phyloP scores from a whole-genome alignment of 2,888 invertebrate genomes.

The Miltochrista miniata region DNA sequence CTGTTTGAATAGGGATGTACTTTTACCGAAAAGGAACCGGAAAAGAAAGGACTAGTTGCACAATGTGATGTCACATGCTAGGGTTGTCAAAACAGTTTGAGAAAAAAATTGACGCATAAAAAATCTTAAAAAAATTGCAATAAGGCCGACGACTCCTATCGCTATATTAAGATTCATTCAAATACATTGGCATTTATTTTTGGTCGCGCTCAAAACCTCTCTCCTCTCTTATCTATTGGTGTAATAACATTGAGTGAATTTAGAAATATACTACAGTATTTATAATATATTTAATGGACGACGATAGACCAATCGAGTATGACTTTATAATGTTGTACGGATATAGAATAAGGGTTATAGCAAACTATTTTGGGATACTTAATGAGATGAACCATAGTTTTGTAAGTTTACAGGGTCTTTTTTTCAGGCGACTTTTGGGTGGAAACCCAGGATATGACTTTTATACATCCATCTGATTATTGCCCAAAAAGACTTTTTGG shows the following conservation, averaged over 20 bases:
- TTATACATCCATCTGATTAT: too few species aligned
- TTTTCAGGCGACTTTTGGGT: too few species aligned
- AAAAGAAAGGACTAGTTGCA: not conserved
- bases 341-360: too few species aligned
- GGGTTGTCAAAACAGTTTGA: not conserved
- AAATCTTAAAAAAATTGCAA: not conserved
- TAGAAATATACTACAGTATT: not conserved
- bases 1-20: not conserved
- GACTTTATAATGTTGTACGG: too few species aligned
- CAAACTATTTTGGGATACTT: too few species aligned
- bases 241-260: not conserved
- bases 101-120: not conserved
- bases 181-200: slow-evolving; percentile 1
- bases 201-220: not conserved
- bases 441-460: too few species aligned
- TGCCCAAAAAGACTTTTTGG: too few species aligned
- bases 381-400: too few species aligned
- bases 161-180: slow-evolving; percentile 5
- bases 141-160: not conserved
- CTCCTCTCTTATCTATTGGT: not conserved
- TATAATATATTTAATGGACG: not conserved
- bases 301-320: too few species aligned
- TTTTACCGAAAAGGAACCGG: not conserved
- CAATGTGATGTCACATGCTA: not conserved
- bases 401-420: too few species aligned